A percentile compares a stretch with the other conserved stretches of the same genome.
phyloP scores from a whole-genome alignment of 2,797 vertebrate genomes.

The Microcaecilia unicolor region DNA sequence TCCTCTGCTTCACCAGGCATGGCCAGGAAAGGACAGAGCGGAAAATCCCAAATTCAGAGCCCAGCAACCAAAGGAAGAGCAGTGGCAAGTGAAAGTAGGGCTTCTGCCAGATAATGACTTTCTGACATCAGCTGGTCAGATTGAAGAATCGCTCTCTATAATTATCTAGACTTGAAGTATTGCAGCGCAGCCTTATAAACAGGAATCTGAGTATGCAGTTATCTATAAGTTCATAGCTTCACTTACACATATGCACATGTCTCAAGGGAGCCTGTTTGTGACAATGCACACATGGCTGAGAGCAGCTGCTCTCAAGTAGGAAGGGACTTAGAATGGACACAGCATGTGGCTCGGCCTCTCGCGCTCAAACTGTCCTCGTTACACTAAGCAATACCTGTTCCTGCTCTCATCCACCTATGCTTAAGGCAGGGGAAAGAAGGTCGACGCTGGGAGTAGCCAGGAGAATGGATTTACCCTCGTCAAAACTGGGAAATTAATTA shows the following conservation, averaged over 20 bases:
- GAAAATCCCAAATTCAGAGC: conserved; percentile 57
- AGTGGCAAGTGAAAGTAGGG: conserved; percentile 46
- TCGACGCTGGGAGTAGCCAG: no score
- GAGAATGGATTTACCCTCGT: no score
- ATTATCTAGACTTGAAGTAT: conserved; percentile 43
- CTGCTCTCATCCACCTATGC: no score
- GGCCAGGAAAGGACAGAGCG: conserved; percentile 58
- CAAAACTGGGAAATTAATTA: no score
- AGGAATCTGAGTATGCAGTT: conserved; percentile 37
- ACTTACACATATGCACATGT: conserved; percentile 35
- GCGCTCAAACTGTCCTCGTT: no score
- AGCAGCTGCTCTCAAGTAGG: no score
- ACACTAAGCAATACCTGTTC: no score
- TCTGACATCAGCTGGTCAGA: conserved; percentile 28
- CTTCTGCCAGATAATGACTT: conserved; percentile 68
- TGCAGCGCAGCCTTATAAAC: conserved; percentile 56
- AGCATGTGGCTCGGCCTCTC: no score
- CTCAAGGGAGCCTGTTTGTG: background rate
- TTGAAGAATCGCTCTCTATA: conserved; percentile 33
- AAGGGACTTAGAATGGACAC: no score
- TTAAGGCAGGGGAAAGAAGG: no score
- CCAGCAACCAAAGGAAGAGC: conserved; percentile 63
- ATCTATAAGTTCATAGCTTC: conserved; percentile 47
- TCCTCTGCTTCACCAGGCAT: conserved; percentile 34
- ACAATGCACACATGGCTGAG: conserved; percentile 2